A percentile compares a stretch with the other conserved stretches of the same genome.
These are phyloP conservation scores for Elephas maximus DNA, from an alignment of 2,113 vertebrate genomes.

Conservation along the genomic window DNA sequence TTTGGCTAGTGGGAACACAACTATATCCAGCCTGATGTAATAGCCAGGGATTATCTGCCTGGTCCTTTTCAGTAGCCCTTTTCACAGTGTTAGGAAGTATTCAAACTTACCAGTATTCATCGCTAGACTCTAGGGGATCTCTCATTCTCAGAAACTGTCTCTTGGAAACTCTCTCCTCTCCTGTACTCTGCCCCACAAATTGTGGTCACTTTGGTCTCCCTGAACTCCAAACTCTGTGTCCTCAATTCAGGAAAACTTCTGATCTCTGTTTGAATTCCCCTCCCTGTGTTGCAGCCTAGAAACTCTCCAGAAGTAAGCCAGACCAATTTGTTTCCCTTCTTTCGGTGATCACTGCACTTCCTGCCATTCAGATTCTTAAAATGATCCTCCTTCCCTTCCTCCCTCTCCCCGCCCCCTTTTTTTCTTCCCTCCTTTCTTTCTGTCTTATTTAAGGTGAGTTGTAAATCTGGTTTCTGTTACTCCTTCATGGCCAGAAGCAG, in stretches of 20 bases:
- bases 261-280: neutral
- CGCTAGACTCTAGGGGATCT: neutral
- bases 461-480: neutral
- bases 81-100: neutral
- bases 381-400: neutral
- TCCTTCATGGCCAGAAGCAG: neutral
- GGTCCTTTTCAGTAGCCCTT: neutral
- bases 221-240: neutral
- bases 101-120: neutral
- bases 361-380: neutral
- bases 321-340: neutral
- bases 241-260: neutral
- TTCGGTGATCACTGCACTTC: neutral
- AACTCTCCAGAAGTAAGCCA: neutral
- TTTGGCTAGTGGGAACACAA: neutral
- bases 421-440: neutral
- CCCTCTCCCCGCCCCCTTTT: too few species aligned
- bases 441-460: neutral
- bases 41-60: neutral
- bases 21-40: neutral
- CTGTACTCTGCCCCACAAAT: neutral
- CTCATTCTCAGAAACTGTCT: neutral
- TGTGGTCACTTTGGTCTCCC: neutral
- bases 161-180: neutral
- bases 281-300: neutral